A percentile compares a stretch with the other conserved stretches of the same genome.
Conservation (phyloP, 1,140 invertebrate species). For the Ceratosolen fusciceps region DNA sequence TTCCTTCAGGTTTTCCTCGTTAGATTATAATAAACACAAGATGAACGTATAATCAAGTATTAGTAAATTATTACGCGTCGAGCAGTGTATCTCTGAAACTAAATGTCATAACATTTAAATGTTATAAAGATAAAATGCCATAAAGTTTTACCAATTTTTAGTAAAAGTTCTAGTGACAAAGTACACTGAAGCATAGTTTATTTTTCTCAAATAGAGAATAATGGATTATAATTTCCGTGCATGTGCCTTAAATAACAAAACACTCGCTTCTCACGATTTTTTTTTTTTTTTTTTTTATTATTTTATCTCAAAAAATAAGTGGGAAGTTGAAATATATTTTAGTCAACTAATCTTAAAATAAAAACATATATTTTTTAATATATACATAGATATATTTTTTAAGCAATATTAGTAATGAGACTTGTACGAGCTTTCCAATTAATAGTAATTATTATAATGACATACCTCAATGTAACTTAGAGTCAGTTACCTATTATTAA, state of each 20-base stretch:
- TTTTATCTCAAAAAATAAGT: not conserved
- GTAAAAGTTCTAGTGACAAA: conserved; percentile 17
- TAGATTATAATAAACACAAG: not conserved
- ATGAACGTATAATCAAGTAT: not conserved
- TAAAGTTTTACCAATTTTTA: conserved; percentile 28
- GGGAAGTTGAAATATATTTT: conserved; percentile 12
- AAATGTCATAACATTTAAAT: conserved; percentile 38
- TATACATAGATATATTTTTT: conserved; percentile 40
- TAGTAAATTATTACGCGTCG: not conserved
- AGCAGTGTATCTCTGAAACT: conserved; percentile 26
- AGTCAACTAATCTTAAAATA: conserved; percentile 37
- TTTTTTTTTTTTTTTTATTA: no score
- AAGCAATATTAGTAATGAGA: conserved; percentile 45
- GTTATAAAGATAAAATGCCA: no score
- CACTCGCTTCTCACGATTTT: conserved; percentile 27
- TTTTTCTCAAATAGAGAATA: not conserved
- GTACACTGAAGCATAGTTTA: conserved; percentile 19
- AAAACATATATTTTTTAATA: conserved; percentile 37
- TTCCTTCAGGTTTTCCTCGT: no score
- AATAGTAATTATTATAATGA: conserved; percentile 61
- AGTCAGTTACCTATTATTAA: conserved; percentile 59
- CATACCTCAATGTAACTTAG: conserved; percentile 66
- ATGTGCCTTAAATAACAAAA: conserved; percentile 19
- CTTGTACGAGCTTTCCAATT: conserved; percentile 45
- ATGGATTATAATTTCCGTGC: conserved; percentile 14